Base-by-base conservation (phyloP, 2,797 vertebrate genomes). In the Petrocephalus sullivani region DNA sequence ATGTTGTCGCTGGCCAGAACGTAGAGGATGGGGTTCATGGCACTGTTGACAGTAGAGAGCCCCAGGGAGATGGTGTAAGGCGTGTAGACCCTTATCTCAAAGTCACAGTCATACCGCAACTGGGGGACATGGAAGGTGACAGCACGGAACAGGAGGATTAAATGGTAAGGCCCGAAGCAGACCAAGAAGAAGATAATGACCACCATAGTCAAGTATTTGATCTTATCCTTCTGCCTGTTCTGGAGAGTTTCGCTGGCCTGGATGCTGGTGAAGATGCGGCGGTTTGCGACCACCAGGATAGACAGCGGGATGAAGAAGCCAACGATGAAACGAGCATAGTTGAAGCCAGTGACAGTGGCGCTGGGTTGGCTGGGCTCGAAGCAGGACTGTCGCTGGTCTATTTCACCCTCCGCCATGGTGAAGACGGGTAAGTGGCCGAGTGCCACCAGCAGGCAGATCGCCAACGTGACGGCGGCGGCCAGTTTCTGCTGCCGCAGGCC, bases 101-200 rank as follows among this genome's bases (percentile, higher is more conserved):
- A 95, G 10, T 49, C 54, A 9, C 94, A 95, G 4, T 41, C 89
- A 90, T 87, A 1, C 0, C 82, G 23, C 0, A 0, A 10, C 0
- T 0, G 28, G 51, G 93, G 86, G 87, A 95, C 49, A 56, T 96
- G 91, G 87, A 92, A 97, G 86, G 92, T 58, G 6, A 93, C 0
- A 0, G 96, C 95, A 0, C 96, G 93, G 88, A 92, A 1, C 0
- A 98, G 71, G 16, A 99, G 95, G 67, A 97, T 93, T 9, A 96
- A 7, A 60, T 99, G 98, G 89, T 98, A 98, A 0, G 98, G 98
- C 0, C 95, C 94, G 0, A 99, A 99, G 91, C 97, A 98, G 57
- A 96, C 81, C 85, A 98, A 89, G 94, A 99, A 99, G 87, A 98
- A 95, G 2, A 89, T 2, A 71, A 98, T 97, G 0, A 98, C 95